These are phyloP conservation scores for Eclectus roratus DNA, from an alignment of 2,113 vertebrate species.

Conservation along the genomic window DNA sequence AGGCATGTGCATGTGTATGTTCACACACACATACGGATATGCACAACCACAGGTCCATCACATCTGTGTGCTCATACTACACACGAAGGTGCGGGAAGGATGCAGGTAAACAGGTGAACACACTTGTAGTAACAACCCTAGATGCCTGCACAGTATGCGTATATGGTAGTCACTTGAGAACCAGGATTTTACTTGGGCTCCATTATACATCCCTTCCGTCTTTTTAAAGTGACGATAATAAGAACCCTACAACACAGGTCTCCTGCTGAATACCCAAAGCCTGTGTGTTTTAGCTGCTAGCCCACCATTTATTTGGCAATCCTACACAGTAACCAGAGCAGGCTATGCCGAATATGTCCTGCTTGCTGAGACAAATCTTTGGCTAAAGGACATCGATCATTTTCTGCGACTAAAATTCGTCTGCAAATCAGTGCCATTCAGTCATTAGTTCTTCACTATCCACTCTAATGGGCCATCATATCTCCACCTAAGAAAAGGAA, in stretches of 20 bases:
- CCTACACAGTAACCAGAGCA: background rate
- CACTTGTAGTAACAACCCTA: background rate
- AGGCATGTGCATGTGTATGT: rapidly evolving
- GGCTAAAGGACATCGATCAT: background rate
- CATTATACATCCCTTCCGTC: rapidly evolving
- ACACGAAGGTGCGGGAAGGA: background rate
- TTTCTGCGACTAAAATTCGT: constrained; percentile 30
- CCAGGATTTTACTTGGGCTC: background rate
- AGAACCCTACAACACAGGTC: background rate
- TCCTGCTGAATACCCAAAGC: background rate
- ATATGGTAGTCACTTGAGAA: background rate
- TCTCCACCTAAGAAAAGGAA: constrained; percentile 6
- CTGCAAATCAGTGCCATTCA: background rate
- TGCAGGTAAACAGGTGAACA: background rate
- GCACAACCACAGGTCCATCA: background rate
- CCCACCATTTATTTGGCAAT: background rate
- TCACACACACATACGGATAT: background rate
- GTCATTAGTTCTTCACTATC: background rate
- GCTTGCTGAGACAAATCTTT: background rate
- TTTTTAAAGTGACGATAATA: background rate
- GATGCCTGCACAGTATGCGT: rapidly evolving
- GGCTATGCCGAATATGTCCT: background rate
- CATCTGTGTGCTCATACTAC: too few species aligned
- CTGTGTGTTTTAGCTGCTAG: background rate
- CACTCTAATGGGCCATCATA: background rate